Evolutionary conservation across 2,888 invertebrate genomes (phyloP), one percentile per base, ranked within the genome.

Genomic region (Drosophila robusta): DNA sequence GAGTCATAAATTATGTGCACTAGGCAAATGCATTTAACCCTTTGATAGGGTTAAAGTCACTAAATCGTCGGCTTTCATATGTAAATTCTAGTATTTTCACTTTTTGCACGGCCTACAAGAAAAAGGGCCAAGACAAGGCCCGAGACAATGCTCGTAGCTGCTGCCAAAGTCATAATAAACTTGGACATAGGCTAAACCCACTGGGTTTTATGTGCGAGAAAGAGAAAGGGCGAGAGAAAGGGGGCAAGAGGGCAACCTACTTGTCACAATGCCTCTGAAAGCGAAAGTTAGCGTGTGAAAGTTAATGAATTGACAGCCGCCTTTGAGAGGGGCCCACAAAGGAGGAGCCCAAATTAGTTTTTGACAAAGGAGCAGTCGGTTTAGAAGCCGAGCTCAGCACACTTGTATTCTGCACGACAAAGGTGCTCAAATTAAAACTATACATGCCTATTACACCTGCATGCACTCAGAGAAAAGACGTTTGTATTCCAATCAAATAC

Each of bases 21-120:
- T 57, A 24, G 51, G 50, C 51, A 60, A 66, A 87, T 84, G 74
- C 85, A 73, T 84, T 87, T 77, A 73, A 68, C 77, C 65, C 71
- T 54, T 78, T 68, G 63, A 65, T 50, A 12, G 63, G 47, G 49
- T 50, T 49, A 52, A 66, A 49, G 63, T 56, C 38, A 50, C 62
- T 47, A 61, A 49, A 47, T 42, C 36, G 22, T 12, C 29, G 18
- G 29, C 66, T 68, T 70, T 75, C 64, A 62, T 51, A 82, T 87
- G 75, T 52, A 82, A 82, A 82, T 82, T 70, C 56, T 7, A 54
- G 24, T 62, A 62, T 64, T 65, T 72, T 70, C 71, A 60, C 68
- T 70, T 83, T 70, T 67, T 63, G 60, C 58, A 41, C 12, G 12
- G 32, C 32, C 32, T 34, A 12, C 12, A 12, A 34, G 34, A 34